Base-by-base conservation (phyloP, 1,140 invertebrate species). In the Leptinotarsa undecemlineata region DNA sequence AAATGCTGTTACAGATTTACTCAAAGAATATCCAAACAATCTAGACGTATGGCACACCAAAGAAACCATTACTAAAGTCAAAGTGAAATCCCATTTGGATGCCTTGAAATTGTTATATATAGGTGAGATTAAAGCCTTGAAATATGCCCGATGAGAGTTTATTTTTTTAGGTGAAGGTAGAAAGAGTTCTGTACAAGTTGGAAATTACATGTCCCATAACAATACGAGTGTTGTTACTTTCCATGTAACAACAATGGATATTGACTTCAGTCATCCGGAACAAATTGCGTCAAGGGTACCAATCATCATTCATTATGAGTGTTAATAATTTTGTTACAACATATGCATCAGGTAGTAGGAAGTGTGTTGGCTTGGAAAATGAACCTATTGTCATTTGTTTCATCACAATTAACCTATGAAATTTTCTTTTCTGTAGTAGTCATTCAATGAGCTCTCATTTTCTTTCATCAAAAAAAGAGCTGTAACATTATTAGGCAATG, bases 81-180 rank as follows among this genome's bases (percentile, higher is more conserved):
- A 74, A 47, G 63, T 78, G 3, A 71, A 72, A 48, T 72, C 47
- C 64, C 77, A 78, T 57, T 57, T 74, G 20, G 73, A 78, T 4
- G 79, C 75, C 8, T 48, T 81, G 13, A 81, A 79, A 71, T 67
- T 57, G 17, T 71, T 82, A 47, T 82, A 78, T 76, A 71, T 74
- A 77, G 79, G 81, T 81, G 73, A 60, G 21, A 19, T 57, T 57
- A 14, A 17, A 17, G 51, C 3, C 8, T 57, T 57, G 51, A 57
- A 57, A 42, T 57, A 17, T 57, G 17, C 14, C 15, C 15, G 15
- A 57, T 15, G 51, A 57, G 3, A 57, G 51, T 57, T 15, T n/a
- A 48, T 15, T 1, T 23, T 80, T 80, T 74, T 48, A 83, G 82
- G 74, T 26, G 81, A 83, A 77, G 80, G 77, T 3, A 72, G 80